Conservation (phyloP, 1,140 invertebrate genomes). For the Lucilia cuprina region DNA sequence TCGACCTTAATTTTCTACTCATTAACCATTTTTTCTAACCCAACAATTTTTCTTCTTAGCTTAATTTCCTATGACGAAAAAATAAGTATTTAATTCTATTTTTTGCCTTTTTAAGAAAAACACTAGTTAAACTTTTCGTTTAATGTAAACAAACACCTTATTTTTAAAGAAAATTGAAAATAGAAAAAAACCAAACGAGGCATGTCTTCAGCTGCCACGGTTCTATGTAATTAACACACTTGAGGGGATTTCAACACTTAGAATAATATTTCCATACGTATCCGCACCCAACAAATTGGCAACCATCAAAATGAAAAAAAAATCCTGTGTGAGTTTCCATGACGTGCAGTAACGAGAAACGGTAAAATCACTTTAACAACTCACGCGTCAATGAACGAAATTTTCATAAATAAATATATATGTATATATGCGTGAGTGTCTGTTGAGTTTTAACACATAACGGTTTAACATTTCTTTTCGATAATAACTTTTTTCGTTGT, state of each 20-base stretch:
- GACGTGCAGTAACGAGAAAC: neutral
- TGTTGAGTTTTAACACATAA: neutral
- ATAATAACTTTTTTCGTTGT: neutral
- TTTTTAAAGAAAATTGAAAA: neutral
- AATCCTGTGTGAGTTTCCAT: neutral
- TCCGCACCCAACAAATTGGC: neutral
- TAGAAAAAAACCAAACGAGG: neutral
- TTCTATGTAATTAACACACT: neutral
- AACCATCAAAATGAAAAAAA: neutral
- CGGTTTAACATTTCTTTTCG: neutral
- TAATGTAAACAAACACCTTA: neutral
- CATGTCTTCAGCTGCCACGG: neutral
- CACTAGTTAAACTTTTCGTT: neutral
- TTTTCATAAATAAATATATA: neutral
- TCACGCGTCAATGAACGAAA: neutral
- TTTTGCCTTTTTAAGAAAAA: neutral
- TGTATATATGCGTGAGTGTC: neutral
- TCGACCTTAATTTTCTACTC: neutral
- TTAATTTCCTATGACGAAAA: neutral
- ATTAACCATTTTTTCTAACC: constrained; percentile 2
- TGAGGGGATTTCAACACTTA: neutral
- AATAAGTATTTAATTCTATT: neutral
- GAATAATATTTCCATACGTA: neutral
- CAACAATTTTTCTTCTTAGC: neutral
- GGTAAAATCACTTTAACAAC: neutral